A percentile compares a stretch with the other conserved stretches of the same genome.
Conservation (phyloP, 2,797 vertebrate genomes). For the Antennarius maculatus region DNA sequence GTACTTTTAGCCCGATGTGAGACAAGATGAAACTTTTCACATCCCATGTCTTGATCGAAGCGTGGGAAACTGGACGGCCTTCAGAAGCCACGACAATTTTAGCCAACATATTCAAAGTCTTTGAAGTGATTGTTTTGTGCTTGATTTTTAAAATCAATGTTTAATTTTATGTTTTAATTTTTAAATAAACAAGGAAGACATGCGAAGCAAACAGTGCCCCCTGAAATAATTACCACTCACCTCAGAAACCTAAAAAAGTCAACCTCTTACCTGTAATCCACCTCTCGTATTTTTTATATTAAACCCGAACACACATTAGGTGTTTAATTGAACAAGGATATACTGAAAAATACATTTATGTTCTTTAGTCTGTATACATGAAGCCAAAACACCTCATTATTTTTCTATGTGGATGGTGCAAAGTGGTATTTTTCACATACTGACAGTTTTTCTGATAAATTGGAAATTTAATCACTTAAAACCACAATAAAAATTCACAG, state of each 20-base stretch:
- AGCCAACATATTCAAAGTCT: not conserved
- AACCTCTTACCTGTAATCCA: too few species aligned
- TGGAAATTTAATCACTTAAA: not conserved
- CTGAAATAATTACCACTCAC: not conserved
- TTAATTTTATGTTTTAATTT: too few species aligned
- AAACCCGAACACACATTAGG: not conserved
- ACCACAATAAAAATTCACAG: not conserved
- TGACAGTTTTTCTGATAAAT: conserved; percentile 1
- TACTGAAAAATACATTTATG: not conserved
- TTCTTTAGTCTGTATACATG: conserved; percentile 1
- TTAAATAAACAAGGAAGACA: too few species aligned
- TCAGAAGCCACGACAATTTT: too few species aligned
- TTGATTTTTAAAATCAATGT: not conserved
- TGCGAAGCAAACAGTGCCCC: not conserved
- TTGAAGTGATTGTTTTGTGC: not conserved
- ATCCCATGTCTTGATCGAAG: conserved; percentile 49
- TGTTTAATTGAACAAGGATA: not conserved
- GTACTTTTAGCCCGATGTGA: conserved; percentile 13
- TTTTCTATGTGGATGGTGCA: conserved; percentile 6
- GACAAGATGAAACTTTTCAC: conserved; percentile 45
- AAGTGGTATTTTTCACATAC: conserved; percentile 8
- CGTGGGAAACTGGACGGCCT: conserved; percentile 59
- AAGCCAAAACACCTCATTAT: not conserved
- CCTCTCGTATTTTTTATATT: too few species aligned
- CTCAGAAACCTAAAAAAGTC: too few species aligned